A percentile compares a stretch with the other conserved stretches of the same genome.
Conservation (phyloP, 92 coral and sea anemone genomes). For the Parazoanthus swiftii region DNA sequence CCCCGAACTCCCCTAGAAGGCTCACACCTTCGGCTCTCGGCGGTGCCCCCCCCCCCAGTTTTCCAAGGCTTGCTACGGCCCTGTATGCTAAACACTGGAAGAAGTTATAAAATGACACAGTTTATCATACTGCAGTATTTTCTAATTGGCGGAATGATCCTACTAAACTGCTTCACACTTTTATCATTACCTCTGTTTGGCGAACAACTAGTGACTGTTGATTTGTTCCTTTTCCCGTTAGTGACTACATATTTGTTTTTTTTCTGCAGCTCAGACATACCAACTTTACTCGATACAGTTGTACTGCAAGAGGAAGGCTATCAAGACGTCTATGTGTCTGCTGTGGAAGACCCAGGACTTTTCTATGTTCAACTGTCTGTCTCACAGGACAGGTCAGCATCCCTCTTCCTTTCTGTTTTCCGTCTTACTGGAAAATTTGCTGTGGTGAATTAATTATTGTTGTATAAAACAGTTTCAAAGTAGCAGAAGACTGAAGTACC, state of each 20-base stretch:
- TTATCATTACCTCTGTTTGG: too few species aligned
- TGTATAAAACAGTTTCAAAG: neutral
- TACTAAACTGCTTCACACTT: too few species aligned
- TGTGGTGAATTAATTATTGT: neutral
- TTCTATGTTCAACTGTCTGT: constrained; percentile 73
- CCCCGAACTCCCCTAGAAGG: too few species aligned
- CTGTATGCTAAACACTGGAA: too few species aligned
- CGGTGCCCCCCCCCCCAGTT: too few species aligned
- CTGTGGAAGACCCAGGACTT: constrained; percentile 82
- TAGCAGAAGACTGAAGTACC: neutral
- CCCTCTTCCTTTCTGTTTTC: neutral
- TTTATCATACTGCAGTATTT: too few species aligned
- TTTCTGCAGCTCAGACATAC: constrained; percentile 47
- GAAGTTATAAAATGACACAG: too few species aligned
- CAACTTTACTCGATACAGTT: constrained; percentile 65
- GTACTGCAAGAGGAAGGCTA: constrained; percentile 72
- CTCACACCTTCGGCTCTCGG: too few species aligned
- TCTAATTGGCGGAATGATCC: too few species aligned
- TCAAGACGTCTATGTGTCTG: constrained; percentile 78
- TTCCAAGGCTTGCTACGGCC: too few species aligned
- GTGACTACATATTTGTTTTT: neutral
- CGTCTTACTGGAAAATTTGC: neutral
- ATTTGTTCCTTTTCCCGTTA: too few species aligned
- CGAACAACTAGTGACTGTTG: neutral
- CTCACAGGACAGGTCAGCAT: constrained; percentile 60